Percentiles rank a stretch among this genome's conserved stretches.
Evolutionary conservation across 1,140 invertebrate species (phyloP).

Genomic region (Chrysomallon squamiferum): DNA sequence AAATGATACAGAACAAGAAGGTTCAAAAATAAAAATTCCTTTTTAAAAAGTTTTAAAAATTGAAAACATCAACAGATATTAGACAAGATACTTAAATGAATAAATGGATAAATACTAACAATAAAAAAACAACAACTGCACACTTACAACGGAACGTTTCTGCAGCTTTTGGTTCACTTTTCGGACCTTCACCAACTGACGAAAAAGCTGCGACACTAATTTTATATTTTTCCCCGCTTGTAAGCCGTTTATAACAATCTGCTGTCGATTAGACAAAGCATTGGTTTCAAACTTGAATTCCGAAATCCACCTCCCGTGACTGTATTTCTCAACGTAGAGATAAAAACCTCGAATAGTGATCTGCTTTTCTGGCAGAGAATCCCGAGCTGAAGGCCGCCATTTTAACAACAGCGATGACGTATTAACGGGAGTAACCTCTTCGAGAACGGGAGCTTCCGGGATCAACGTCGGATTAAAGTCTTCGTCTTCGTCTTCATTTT

Average conservation of each 20-base stretch:
- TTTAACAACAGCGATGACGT: neutral
- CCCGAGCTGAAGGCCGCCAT: neutral
- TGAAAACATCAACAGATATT: too few species aligned
- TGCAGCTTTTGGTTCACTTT: neutral
- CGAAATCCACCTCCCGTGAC: neutral
- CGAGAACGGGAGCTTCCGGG: neutral
- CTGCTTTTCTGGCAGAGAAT: neutral
- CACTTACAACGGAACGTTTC: neutral
- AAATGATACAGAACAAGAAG: too few species aligned
- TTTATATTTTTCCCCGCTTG: neutral
- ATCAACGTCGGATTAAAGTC: neutral
- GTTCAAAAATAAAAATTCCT: too few species aligned
- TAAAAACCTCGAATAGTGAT: neutral
- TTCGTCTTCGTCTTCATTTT: neutral
- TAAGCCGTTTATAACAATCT: neutral
- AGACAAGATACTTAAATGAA: too few species aligned
- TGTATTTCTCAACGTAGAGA: neutral
- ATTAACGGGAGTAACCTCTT: neutral
- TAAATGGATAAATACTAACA: too few species aligned
- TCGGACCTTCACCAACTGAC: neutral
- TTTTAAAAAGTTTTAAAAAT: too few species aligned
- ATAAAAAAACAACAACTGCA: too few species aligned
- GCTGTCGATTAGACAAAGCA: neutral
- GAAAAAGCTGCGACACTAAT: neutral
- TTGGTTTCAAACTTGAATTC: conserved; percentile 4